A percentile compares a stretch with the other conserved stretches of the same genome.
phyloP scores from a whole-genome alignment of 2,797 vertebrate genomes.

The Acrocephalus scirpaceus region DNA sequence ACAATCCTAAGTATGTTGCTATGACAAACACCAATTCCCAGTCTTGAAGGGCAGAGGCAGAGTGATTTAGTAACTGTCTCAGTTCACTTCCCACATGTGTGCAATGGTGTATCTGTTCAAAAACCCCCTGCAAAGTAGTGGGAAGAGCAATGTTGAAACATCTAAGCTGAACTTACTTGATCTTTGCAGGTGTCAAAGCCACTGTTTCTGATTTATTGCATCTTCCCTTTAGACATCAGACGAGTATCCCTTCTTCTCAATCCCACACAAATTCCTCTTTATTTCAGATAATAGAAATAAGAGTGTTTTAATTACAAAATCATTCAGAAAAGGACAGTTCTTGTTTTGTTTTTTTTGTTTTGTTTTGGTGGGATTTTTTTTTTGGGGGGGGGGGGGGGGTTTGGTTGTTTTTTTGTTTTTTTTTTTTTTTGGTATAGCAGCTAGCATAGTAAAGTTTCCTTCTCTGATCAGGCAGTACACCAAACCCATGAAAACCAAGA shows the following conservation, averaged over 20 bases:
- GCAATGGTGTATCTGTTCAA: not conserved
- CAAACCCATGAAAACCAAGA: not conserved
- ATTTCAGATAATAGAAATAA: not conserved
- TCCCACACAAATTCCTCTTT: not conserved
- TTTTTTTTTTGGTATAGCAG: not conserved
- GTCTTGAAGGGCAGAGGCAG: not conserved
- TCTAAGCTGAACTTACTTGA: not conserved
- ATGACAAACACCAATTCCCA: not conserved
- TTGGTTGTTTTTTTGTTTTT: not conserved
- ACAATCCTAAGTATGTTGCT: not conserved
- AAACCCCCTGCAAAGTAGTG: not conserved
- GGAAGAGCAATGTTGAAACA: not conserved
- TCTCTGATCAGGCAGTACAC: not conserved
- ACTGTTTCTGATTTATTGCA: not conserved
- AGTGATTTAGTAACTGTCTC: not conserved
- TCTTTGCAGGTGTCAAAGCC: not conserved
- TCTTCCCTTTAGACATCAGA: not conserved
- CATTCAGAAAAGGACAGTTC: not conserved
- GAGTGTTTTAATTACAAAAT: not conserved
- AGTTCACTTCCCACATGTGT: not conserved
- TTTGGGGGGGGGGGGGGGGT: no score
- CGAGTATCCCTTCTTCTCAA: not conserved
- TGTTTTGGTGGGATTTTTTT: not conserved
- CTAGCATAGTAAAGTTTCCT: not conserved
- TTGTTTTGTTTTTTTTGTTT: not conserved